Percentiles rank a stretch among this genome's conserved stretches.
Evolutionary conservation across 2,113 vertebrate genomes (phyloP).

Genomic region (Phodopus roborovskii): DNA sequence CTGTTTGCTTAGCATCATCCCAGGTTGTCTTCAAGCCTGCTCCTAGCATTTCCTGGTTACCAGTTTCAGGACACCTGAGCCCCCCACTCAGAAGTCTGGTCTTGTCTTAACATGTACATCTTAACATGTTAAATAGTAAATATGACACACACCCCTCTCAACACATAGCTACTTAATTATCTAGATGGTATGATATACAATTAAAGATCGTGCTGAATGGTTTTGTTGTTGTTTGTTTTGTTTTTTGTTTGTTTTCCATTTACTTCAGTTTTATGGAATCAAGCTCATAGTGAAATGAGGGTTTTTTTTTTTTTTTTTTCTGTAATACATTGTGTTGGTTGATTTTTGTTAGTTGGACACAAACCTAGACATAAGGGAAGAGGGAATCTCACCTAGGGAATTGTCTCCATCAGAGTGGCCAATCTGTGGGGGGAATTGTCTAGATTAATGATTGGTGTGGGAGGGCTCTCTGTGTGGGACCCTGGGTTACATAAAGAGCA

Average conservation of each 20-base stretch:
- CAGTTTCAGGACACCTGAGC: neutral
- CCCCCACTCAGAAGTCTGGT: neutral
- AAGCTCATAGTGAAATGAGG: neutral
- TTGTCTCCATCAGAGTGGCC: neutral
- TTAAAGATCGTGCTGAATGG: neutral
- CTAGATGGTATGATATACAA: neutral
- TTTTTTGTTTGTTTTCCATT: neutral
- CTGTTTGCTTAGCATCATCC: neutral
- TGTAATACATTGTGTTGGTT: neutral
- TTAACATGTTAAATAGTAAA: neutral
- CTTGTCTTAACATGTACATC: constrained; percentile 11
- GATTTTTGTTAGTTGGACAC: neutral
- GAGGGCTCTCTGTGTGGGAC: neutral
- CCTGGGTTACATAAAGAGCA: neutral
- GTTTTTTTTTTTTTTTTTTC: neutral
- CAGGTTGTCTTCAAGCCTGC: neutral
- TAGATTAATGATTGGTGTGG: neutral
- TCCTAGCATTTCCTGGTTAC: neutral
- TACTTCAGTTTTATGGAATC: neutral
- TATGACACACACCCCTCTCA: neutral
- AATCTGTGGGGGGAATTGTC: neutral
- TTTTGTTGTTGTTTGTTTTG: neutral
- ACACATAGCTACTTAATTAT: neutral
- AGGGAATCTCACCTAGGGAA: neutral
- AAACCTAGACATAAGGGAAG: neutral